These are phyloP conservation scores for Caracal caracal DNA, from an alignment of 2,113 vertebrate species.

Conservation along the genomic window DNA sequence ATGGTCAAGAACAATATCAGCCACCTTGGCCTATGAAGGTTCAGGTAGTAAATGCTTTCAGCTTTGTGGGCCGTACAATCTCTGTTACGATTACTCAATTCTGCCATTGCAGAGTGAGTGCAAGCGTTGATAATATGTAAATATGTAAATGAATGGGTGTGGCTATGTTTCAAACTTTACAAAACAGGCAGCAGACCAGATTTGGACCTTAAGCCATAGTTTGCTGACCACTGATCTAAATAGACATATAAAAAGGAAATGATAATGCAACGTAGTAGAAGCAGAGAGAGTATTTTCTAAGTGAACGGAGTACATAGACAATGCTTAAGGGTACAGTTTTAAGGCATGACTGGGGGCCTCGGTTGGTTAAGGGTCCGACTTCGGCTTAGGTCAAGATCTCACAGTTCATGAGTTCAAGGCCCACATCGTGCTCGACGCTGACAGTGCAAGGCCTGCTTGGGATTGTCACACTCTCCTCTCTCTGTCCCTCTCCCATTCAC, in stretches of 20 bases:
- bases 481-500: no score
- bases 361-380: no score
- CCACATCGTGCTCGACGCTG: no score
- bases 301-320: neutral
- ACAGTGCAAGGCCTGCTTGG: no score
- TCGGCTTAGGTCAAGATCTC: no score
- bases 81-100: neutral
- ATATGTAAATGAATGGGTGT: neutral
- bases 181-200: neutral
- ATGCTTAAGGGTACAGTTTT: neutral
- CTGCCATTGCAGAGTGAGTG: neutral
- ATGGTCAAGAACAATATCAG: neutral
- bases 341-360: neutral
- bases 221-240: neutral
- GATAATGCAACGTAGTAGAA: neutral
- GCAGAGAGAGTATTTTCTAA: neutral
- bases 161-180: neutral
- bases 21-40: neutral
- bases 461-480: no score
- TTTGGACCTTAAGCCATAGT: neutral
- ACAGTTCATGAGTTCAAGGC: no score
- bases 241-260: neutral
- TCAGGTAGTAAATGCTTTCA: neutral
- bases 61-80: neutral
- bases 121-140: no score